Base-by-base conservation (phyloP, 2,113 vertebrate genomes). In the Nanorana parkeri region DNA sequence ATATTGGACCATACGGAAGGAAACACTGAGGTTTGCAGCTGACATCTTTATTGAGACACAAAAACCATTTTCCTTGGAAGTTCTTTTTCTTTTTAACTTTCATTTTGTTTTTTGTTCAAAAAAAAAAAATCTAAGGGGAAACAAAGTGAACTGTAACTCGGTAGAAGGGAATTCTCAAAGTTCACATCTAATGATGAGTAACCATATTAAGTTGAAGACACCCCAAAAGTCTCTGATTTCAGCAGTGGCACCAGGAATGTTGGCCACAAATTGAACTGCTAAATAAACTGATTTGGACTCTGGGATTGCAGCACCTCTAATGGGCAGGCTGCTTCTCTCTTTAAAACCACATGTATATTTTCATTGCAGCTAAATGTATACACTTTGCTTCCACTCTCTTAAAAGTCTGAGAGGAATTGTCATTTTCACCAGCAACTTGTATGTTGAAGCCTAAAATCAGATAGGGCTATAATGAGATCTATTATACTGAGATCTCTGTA, bases 331-430 rank as follows among this genome's bases (percentile, higher is more conserved):
- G n/a, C 19, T 72, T 72, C 54, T 69, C 79, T 65, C 60, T 64
- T 73, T 73, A 63, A 73, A 81, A 73, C 36, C 47, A 21, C 41
- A 28, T 81, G 79, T 81, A 81, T 73, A 81, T 81, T 81, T 81
- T 73, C 79, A 64, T 73, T 81, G 47, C 61, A 73, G 41, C 11
- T 55, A 23, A 73, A 63, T 81, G 68, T 81, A 66, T 81, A 73
- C 60, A 66, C 28, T 65, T 21, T 21, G 20, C 68, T 81, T 81
- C 60, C 68, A 36, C 60, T 32, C 73, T 47, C 79, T 54, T 81
- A 55, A 65, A 73, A 17, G 47, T 64, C 29, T 54, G 13, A 21
- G 24, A 36, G 28, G 10, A 65, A 71, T 74, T 60, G 36, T 65
- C 79, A 73, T 73, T 81, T 41, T 71, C 78, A 80, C 13, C 15